Base-by-base conservation (phyloP, 2,113 vertebrate species). In the Anolis sagrei region DNA sequence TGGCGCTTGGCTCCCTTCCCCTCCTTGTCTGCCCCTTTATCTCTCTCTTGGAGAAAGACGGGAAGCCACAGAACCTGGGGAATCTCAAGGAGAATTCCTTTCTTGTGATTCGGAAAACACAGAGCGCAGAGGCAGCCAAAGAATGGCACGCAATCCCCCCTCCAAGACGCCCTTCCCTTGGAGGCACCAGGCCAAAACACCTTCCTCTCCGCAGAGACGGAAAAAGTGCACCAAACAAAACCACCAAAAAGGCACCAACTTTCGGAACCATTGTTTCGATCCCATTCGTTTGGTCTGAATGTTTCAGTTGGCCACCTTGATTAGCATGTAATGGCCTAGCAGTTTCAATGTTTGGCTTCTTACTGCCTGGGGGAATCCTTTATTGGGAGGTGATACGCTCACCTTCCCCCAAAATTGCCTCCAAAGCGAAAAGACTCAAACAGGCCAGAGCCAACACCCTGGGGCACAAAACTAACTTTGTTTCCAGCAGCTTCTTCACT, bases 71-170 rank as follows among this genome's bases (percentile, higher is more conserved):
- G 1, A 73, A 1, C 0, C 16, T 0, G 2, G 85, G 87, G 86
- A 85, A 89, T 87, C 78, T 85, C 79, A 51, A 90, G 89, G 89
- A 92, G 83, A 61, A 29, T 83, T 92, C 91, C 82, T 86, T 85
- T 58, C 89, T 49, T 1, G 0, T 2, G 86, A 68, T 64, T 7
- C 32, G 88, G 54, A 11, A 13, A 88, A 88, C 77, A 75, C n/a
- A 72, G 25, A 79, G 68, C 69, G 39, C 27, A 8, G 51, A 54
- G 32, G 39, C 39, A 21, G 44, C 44, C 54, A 11, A 29, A 76
- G 77, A 81, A 48, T 7, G 0, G 79, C 1, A 66, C n/a, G 14
- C 79, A 14, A 29, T 34, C 9, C 25, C 0, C 2, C 54, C 54
- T 58, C 14, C 54, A 29, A 23, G 66, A 49, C 51, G 39, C 66